Conservation (phyloP, 2,888 invertebrate genomes). For the Erannis defoliaria region DNA sequence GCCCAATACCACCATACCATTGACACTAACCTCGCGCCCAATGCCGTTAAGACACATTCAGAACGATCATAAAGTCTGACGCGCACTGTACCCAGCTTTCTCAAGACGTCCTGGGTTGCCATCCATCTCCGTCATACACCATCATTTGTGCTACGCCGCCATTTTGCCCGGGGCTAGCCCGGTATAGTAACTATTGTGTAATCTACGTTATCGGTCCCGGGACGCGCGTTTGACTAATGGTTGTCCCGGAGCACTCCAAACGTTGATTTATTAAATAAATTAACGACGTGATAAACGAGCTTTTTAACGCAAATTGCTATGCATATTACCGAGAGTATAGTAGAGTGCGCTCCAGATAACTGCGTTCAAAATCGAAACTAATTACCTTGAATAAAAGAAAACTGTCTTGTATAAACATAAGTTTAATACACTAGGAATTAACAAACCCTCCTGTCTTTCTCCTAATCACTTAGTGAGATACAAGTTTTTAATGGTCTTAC, state of each 20-base stretch:
- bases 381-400: neutral
- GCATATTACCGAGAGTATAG: slow-evolving; percentile 38
- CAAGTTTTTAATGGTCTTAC: too few relatives aligned
- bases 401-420: neutral
- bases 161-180: slow-evolving; percentile 43
- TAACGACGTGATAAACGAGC: slow-evolving; percentile 74
- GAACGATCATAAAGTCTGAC: neutral
- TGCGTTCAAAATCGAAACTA: neutral
- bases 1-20: too few relatives aligned
- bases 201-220: slow-evolving; percentile 50
- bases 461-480: too few relatives aligned
- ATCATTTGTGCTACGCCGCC: slow-evolving; percentile 64
- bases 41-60: neutral
- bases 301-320: slow-evolving; percentile 65
- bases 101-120: slow-evolving; percentile 44
- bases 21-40: too few relatives aligned
- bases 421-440: too few relatives aligned
- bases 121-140: slow-evolving; percentile 78
- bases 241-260: slow-evolving; percentile 63
- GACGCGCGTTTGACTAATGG: slow-evolving; percentile 73
- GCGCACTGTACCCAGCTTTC: slow-evolving; percentile 9
- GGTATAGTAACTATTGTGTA: slow-evolving; percentile 23
- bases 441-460: too few relatives aligned
- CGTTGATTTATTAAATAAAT: slow-evolving; percentile 82
- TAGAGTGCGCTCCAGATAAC: slow-evolving; percentile 1